Base-by-base conservation (phyloP, 2,888 invertebrate species). In the Eilema caniola region DNA sequence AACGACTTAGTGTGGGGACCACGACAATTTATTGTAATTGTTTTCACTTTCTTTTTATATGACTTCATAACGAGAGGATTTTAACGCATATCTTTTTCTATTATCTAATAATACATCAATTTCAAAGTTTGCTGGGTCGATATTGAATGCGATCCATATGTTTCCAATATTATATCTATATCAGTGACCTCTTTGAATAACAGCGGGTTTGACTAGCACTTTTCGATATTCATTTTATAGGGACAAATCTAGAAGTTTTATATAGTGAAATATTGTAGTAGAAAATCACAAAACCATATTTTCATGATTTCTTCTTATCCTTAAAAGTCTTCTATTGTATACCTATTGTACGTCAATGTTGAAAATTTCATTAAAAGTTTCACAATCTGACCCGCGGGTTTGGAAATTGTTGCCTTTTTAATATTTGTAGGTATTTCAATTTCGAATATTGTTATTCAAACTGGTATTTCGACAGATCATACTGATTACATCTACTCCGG, bases 11-110 rank as follows among this genome's bases (percentile, higher is more conserved):
- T 33, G 33, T 64, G 64, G 53, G 53, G 28, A 28, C 8, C 53
- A 53, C 14, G 28, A 28, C n/a, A 64, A 5, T 64, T 28, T 12
- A 53, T 11, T 53, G n/a, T 24, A 12, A 64, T 31, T 64, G 64
- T 28, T 7, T 64, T 31, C 8, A 63, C 63, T 63, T 25, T 63
- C 41, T 63, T 25, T 63, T n/a, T 62, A 16, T 11, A 47, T 41
- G 25, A 63, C 25, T n/a, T 20, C 41, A 47, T 20, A 23, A 63
- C 24, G 25, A 47, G 8, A 47, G 25, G 41, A 47, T 37, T 47
- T 47, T 11, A 63, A 11, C 14, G 20, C 20, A 11, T 24, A 41
- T 59, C 11, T 12, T 11, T 57, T 41, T 57, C 57, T 57, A 24
- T 24, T 57, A 57, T 57, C 12, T 57, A 12, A 59, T 59, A 59